phyloP scores from a whole-genome alignment of 2,113 vertebrate species.

The Gavia stellata region DNA sequence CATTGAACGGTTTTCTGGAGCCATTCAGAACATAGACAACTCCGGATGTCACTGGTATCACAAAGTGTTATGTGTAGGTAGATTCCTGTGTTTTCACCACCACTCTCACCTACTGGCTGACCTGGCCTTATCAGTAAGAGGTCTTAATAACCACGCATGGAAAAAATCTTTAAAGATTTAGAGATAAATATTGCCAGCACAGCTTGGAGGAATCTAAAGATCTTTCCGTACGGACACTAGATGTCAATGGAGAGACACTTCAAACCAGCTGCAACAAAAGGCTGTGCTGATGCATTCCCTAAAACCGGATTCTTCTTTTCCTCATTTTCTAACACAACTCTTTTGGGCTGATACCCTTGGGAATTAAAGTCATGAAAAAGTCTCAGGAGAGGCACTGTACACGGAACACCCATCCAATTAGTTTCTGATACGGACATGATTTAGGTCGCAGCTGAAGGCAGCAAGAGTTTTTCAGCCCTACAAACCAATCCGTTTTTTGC shows the following conservation, averaged over 20 bases:
- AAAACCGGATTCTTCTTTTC: background rate
- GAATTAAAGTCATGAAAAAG: background rate
- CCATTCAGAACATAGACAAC: background rate
- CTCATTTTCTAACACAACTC: background rate
- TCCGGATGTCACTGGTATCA: background rate
- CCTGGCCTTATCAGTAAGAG: background rate
- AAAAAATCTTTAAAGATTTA: background rate
- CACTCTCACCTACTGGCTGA: background rate
- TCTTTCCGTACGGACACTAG: slow-evolving; percentile 28
- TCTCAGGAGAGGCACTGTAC: background rate
- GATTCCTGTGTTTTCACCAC: background rate
- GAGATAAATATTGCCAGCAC: background rate
- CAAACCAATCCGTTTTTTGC: background rate
- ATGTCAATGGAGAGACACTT: slow-evolving; percentile 60
- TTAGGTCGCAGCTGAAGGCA: background rate
- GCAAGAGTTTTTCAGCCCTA: background rate
- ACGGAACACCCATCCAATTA: background rate
- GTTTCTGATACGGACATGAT: background rate
- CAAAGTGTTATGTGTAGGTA: background rate
- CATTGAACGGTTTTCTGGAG: background rate
- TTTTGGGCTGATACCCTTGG: background rate
- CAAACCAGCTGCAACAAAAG: slow-evolving; percentile 15
- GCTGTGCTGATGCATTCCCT: background rate
- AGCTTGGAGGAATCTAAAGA: background rate
- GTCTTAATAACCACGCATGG: background rate